A percentile compares a stretch with the other conserved stretches of the same genome.
These are phyloP conservation scores for Patiria miniata DNA, from an alignment of 35 echinoderm and acorn worm species.

Conservation along the genomic window DNA sequence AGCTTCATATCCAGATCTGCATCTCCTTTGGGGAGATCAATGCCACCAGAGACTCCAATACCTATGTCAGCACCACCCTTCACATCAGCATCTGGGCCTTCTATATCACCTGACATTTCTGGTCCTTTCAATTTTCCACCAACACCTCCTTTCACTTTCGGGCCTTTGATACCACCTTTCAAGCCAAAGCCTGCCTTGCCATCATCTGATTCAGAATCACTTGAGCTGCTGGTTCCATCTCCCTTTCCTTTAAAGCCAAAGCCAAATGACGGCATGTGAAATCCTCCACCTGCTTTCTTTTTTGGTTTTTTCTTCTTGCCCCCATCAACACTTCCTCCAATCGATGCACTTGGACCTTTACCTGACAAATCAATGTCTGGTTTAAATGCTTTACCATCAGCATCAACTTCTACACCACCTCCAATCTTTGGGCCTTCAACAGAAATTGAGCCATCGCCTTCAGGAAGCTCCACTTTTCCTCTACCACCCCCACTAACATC, in stretches of 20 bases:
- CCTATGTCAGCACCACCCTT: conserved; percentile 61
- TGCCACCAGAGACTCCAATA: conserved; percentile 52
- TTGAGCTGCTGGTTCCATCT: conserved; percentile 15
- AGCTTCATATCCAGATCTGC: no score
- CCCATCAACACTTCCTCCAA: conserved; percentile 18
- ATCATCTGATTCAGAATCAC: conserved; percentile 37
- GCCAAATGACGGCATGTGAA: conserved; percentile 54
- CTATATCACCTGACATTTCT: conserved; percentile 16
- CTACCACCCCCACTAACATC: conserved; percentile 30
- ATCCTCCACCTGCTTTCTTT: conserved; percentile 51
- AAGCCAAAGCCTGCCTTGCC: conserved; percentile 36
- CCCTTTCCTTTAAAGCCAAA: conserved; percentile 22
- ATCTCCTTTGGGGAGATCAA: conserved; percentile 13
- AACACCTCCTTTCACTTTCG: conserved; percentile 56
- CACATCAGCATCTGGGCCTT: conserved; percentile 67
- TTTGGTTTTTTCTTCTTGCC: conserved; percentile 63
- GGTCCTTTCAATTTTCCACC: conserved; percentile 45
- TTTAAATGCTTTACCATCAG: conserved; percentile 13
- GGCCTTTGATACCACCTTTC: conserved; percentile 33
- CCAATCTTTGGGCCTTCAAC: conserved; percentile 17
- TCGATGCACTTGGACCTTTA: neutral
- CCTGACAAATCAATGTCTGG: conserved; percentile 12
- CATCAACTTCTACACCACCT: conserved; percentile 2
- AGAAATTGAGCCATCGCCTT: neutral
- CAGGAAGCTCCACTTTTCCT: conserved; percentile 16